Conservation (phyloP, 2,888 invertebrate genomes). For the Hemistola chrysoprasaria region DNA sequence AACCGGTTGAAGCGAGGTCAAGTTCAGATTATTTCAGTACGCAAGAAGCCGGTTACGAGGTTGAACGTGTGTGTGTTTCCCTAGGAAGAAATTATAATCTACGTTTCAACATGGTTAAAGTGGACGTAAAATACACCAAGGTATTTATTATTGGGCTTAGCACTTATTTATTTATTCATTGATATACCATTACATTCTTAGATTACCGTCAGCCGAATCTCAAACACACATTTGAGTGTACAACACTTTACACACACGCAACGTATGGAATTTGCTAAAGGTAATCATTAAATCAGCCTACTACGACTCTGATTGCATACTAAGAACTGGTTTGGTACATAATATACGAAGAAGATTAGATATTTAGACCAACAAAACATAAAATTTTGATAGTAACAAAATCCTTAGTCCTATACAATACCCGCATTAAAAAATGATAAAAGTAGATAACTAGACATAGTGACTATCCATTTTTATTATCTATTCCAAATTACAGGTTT, state of each 20-base stretch:
- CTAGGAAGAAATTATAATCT: slow-evolving; percentile 7
- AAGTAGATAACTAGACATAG: background rate
- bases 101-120: slow-evolving; percentile 66
- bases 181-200: no score
- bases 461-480: slow-evolving; percentile 12
- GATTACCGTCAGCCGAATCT: no score
- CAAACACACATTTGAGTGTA: no score
- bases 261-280: no score
- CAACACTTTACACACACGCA: no score
- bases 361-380: no score
- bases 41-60: slow-evolving; percentile 29
- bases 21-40: slow-evolving; percentile 32
- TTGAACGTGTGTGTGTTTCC: slow-evolving; percentile 20
- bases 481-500: slow-evolving; percentile 4
- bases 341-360: no score
- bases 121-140: slow-evolving; percentile 79
- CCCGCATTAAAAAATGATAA: background rate
- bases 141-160: slow-evolving; percentile 53
- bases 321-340: no score
- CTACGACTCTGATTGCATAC: no score
- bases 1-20: slow-evolving; percentile 8
- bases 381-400: no score
- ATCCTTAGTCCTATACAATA: no score
- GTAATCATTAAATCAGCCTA: no score
- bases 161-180: background rate